These are phyloP conservation scores for Synchiropus splendidus DNA, from an alignment of 2,113 vertebrate species.

Conservation along the genomic window DNA sequence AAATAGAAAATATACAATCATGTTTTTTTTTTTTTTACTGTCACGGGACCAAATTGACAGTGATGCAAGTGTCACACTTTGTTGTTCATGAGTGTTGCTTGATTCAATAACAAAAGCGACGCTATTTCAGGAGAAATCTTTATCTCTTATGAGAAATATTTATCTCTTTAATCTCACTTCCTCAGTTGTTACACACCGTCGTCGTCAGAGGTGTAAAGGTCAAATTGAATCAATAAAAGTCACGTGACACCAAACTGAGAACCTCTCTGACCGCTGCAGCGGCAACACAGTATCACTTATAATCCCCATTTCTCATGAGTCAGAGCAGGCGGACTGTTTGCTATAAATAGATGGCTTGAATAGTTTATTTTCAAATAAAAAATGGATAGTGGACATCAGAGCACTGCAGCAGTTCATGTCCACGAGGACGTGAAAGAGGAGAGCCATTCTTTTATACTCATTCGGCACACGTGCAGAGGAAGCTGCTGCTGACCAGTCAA, in stretches of 20 bases:
- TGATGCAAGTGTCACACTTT: too few species aligned
- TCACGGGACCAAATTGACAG: too few species aligned
- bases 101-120: too few species aligned
- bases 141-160: too few species aligned
- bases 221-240: not conserved
- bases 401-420: constrained; percentile 17
- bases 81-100: too few species aligned
- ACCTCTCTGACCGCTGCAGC: too few species aligned
- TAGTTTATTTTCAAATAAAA: constrained; percentile 41
- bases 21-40: too few species aligned
- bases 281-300: too few species aligned
- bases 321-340: constrained; percentile 2
- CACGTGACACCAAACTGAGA: constrained; percentile 7
- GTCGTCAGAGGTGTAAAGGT: constrained; percentile 14
- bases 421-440: not conserved
- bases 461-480: not conserved
- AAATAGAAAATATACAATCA: too few species aligned
- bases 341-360: constrained; percentile 40
- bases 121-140: too few species aligned
- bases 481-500: not conserved
- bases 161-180: constrained; percentile 17
- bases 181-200: constrained; percentile 9
- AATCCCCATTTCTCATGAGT: constrained; percentile 25
- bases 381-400: constrained; percentile 29
- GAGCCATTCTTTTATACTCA: not conserved